These are phyloP conservation scores for Pogonocherus hispidulus DNA, from an alignment of 2,888 invertebrate genomes.

Conservation along the genomic window DNA sequence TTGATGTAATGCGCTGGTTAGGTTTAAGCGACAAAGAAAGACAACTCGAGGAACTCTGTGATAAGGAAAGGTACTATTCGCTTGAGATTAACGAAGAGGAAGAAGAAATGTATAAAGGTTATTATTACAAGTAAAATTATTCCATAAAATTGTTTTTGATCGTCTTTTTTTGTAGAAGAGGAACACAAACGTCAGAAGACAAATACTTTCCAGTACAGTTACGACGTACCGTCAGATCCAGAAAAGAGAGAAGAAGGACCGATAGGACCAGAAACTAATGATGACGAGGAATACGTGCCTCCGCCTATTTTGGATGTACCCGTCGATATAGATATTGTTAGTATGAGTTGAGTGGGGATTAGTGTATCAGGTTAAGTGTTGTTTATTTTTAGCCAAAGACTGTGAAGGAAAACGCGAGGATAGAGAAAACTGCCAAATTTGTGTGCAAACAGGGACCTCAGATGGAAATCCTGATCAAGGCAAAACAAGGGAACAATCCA, in stretches of 20 bases:
- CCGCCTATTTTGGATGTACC: constrained; percentile 84
- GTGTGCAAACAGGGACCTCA: constrained; percentile 93
- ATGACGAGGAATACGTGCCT: constrained; percentile 83
- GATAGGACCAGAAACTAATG: constrained; percentile 67
- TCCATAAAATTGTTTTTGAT: not conserved
- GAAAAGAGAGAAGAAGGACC: constrained; percentile 66
- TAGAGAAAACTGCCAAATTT: constrained; percentile 94
- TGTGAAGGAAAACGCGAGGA: constrained; percentile 90
- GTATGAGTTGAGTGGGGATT: constrained; percentile 46
- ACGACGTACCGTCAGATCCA: constrained; percentile 73
- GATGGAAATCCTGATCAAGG: constrained; percentile 98
- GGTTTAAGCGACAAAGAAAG: constrained; percentile 65
- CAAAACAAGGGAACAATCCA: constrained; percentile 93
- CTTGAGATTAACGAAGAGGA: constrained; percentile 90
- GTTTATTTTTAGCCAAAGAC: constrained; percentile 80
- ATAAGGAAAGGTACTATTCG: constrained; percentile 94
- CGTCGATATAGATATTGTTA: constrained; percentile 79
- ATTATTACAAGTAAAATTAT: not conserved
- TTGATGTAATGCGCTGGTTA: constrained; percentile 71
- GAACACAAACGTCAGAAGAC: constrained; percentile 88
- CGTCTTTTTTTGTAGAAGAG: constrained; percentile 78
- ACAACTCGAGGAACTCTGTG: constrained; percentile 88
- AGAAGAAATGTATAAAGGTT: constrained; percentile 92
- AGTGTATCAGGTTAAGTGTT: not conserved
- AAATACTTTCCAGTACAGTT: constrained; percentile 83